Evolutionary conservation across 2,888 invertebrate species (phyloP), one percentile per base, ranked within the genome.

Genomic region (Gnatocerus cornutus): DNA sequence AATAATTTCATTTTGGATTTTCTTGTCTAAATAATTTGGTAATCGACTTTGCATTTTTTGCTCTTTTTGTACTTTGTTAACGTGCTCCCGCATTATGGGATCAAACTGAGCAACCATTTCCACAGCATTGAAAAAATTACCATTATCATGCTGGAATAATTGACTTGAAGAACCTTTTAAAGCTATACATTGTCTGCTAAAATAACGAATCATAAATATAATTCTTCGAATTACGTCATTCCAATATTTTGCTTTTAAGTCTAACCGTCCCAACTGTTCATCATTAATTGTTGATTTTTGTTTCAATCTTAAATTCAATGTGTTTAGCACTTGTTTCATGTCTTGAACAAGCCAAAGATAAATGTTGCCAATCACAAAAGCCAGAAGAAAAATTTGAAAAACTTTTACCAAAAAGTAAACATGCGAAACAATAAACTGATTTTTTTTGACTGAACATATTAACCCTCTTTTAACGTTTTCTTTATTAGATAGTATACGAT

Each of bases 381-480:
- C 53, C 14, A 52, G 12, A 27, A 21, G 10, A 13, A 12, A 58
- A 9, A 43, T 30, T 43, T 12, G 12, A 43, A 1, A 39, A 8
- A 48, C 29, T 33, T 64, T 65, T 72, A 48, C 70, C 58, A 71
- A 76, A 74, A 45, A 76, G 59, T 71, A 71, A 74, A 61, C 73
- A 74, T 55, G 71, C 69, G 66, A 76, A 75, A 61, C 73, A 74
- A 73, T 65, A 74, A 5, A 73, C 71, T 21, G 65, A 63, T 71
- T 73, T 33, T 71, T 73, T 72, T n/a, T 61, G 70, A 53, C 62
- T 65, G 73, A 75, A 55, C 75, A 74, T 41, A 74, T 16, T 14
- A 76, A 50, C 74, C 73, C 63, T 62, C 73, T 71, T 9, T 43
- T 41, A n/a, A 41, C 8, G 39, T 58, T 43, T 43, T 58, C 58